Base-by-base conservation (phyloP, 2,888 invertebrate genomes). In the Vanessa cardui region DNA sequence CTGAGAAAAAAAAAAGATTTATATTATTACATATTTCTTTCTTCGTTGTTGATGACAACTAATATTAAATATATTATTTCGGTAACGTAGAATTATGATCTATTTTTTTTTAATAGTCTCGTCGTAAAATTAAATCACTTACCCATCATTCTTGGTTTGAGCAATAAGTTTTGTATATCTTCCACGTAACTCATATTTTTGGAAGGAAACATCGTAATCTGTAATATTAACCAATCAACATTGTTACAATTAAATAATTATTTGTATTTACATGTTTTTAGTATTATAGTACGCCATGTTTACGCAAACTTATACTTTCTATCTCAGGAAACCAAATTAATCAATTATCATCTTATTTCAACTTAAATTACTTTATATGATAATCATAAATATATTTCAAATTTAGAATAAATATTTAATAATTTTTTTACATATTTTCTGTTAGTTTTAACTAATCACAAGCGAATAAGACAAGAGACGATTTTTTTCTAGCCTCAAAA, bases 161-260 rank as follows among this genome's bases (percentile, higher is more conserved):
- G 79, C 64, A 88, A 85, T 26, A 87, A 70, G 21, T 86, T 77
- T 63, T 84, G 81, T 47, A 87, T 80, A 77, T 89, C 89, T 45
- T 69, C 76, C 77, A 82, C 80, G 67, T 83, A 86, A 66, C 87
- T 82, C 76, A 79, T 78, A 71, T 76, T 81, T 75, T 83, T 88
- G 3, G 83, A 77, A 20, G 87, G 86, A 72, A 83, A 84, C 90
- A 90, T 90, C 69, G 74, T 74, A 49, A 69, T 66, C 77, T 77
- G 76, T 58, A 72, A 78, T 52, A 47, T 68, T 33, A 68, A 31
- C 52, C 60, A 31, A 26, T 31, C 54, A 65, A 59, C 59, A 70
- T 59, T 49, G 58, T 68, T 15, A 50, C 21, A 33, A 26, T 46
- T 33, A 60, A 8, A 39, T 46, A 63, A 44, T 58, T 21, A 44